Evolutionary conservation across 2,888 invertebrate species (phyloP), one percentile per base, ranked within the genome.

Genomic region (Pilophorus perplexus): DNA sequence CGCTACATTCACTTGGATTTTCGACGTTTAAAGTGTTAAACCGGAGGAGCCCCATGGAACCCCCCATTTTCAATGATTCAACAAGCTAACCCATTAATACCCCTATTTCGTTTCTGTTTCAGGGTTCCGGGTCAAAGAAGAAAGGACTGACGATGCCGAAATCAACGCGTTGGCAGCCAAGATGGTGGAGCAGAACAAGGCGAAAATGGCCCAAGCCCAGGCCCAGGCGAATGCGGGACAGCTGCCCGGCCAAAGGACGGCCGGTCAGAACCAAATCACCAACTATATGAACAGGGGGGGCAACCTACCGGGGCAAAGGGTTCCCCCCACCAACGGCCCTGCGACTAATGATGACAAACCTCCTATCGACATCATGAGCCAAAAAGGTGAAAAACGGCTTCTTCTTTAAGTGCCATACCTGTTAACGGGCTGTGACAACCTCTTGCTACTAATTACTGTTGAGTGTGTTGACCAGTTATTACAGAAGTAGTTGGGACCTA

Each of bases 121-220:
- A 67, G 59, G 22, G 28, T 68, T 72, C 27, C 66, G 64, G 0
- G 68, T 72, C 12, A 72, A 72, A 52, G 68, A 85, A 73, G 89
- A 89, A 79, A 81, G 84, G 77, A 86, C 86, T 71, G 90, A 92
- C 81, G 92, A 92, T 77, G 89, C 89, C 73, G 92, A 93, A 80
- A 92, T 92, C 75, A 82, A 85, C 75, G 90, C 89, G 78, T 76
- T 92, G 80, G 92, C 92, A 72, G 88, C 89, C 74, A 90, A 90
- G 79, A 87, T 93, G 85, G 84, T 87, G 78, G 90, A 91, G 79
- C 87, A 87, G 68, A 86, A 90, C 77, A 87, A 87, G 77, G 85
- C 85, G 73, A 82, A 82, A 76, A 78, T 80, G 77, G 84, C 84
- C 69, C 80, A 55, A 37, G 57, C 46, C 12, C 37, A 28, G 25